These are phyloP conservation scores for Pipra filicauda DNA, from an alignment of 2,113 vertebrate species.

Conservation along the genomic window DNA sequence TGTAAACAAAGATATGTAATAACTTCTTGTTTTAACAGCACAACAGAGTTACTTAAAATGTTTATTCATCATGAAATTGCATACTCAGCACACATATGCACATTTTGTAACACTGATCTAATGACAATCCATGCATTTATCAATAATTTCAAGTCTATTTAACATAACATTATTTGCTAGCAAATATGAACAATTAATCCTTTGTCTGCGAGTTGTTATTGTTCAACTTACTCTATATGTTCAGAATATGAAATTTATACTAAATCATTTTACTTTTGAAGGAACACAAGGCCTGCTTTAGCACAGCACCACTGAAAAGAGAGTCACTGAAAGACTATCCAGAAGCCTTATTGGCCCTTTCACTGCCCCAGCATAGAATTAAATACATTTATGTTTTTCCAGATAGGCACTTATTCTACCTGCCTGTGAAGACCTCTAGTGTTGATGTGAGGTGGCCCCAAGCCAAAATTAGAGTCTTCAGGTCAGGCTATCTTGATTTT, in stretches of 20 bases:
- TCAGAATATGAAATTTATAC: background rate
- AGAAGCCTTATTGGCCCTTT: background rate
- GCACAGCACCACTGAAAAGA: background rate
- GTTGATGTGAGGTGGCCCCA: background rate
- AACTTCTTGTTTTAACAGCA: background rate
- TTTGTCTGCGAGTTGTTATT: background rate
- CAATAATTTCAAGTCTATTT: background rate
- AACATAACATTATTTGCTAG: background rate
- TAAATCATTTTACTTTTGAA: background rate
- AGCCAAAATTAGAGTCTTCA: background rate
- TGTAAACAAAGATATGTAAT: background rate
- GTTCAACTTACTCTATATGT: background rate
- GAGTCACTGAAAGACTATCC: background rate
- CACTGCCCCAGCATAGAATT: background rate
- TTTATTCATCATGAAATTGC: background rate
- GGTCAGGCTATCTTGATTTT: background rate
- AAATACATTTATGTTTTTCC: background rate
- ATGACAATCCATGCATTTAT: background rate
- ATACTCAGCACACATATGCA: background rate
- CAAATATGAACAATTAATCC: background rate
- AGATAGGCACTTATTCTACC: background rate
- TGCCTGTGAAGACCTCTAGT: background rate
- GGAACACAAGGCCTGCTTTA: background rate
- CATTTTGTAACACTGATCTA: background rate
- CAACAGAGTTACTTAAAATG: background rate